phyloP scores from a whole-genome alignment of 2,888 invertebrate genomes.

The Laspeyria flexula region DNA sequence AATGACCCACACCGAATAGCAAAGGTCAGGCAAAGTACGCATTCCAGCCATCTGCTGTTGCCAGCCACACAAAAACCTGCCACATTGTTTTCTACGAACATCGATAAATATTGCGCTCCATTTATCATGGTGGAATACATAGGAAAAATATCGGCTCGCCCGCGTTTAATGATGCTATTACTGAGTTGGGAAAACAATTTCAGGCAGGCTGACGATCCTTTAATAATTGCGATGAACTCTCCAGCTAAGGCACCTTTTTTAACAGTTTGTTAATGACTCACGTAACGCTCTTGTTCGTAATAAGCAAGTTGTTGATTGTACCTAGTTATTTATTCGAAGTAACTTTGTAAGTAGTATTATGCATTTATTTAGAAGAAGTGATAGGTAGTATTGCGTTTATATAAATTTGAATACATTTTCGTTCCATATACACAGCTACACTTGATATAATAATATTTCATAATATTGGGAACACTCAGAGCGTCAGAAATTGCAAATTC shows the following conservation, averaged over 20 bases:
- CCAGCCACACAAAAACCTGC: constrained; percentile 17
- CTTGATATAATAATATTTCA: too few species aligned
- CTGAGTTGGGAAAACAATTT: constrained; percentile 51
- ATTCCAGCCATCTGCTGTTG: constrained; percentile 15
- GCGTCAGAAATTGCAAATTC: too few species aligned
- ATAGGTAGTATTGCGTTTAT: too few species aligned
- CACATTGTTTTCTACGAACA: constrained; percentile 37
- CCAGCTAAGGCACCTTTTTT: constrained; percentile 25
- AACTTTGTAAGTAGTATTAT: too few species aligned
- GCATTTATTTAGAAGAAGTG: too few species aligned
- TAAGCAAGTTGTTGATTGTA: background rate
- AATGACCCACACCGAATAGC: background rate
- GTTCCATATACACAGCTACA: too few species aligned
- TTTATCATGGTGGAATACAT: constrained; percentile 52
- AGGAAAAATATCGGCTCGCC: constrained; percentile 43
- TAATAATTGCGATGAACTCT: constrained; percentile 38
- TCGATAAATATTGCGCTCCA: constrained; percentile 52
- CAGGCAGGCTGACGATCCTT: constrained; percentile 39
- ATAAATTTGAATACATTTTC: too few species aligned
- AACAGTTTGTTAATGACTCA: constrained; percentile 31
- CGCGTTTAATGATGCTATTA: constrained; percentile 62
- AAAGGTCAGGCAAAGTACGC: constrained; percentile 6
- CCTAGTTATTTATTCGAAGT: too few species aligned
- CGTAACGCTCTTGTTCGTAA: constrained; percentile 16
- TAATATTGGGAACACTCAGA: too few species aligned